These are phyloP conservation scores for Torymus texanus DNA, from an alignment of 2,888 invertebrate species.

Conservation along the genomic window DNA sequence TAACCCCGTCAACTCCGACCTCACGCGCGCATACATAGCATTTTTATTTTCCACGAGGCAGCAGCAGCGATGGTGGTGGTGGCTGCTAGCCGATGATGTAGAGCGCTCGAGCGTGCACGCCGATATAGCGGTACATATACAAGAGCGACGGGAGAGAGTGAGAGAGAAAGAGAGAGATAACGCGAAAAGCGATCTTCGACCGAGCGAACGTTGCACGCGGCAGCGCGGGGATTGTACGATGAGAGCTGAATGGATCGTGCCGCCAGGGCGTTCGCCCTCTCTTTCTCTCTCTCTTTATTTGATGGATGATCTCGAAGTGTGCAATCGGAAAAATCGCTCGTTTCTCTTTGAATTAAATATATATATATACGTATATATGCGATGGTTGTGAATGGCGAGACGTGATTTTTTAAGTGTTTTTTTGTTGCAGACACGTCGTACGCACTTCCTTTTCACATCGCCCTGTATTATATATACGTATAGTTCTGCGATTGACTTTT, in stretches of 20 bases:
- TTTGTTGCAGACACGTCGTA: no score
- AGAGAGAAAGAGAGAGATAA: slow-evolving; percentile 27
- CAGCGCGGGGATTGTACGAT: slow-evolving; percentile 1
- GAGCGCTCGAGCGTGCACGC: slow-evolving; percentile 20
- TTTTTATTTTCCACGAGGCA: slow-evolving; percentile 13
- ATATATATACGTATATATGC: no score
- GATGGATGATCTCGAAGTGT: slow-evolving; percentile 7
- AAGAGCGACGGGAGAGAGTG: not conserved
- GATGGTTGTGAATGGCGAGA: no score
- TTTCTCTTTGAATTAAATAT: no score
- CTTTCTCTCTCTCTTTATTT: slow-evolving; percentile 8
- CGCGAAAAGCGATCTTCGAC: slow-evolving; percentile 37
- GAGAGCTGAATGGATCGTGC: not conserved
- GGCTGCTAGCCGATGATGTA: slow-evolving; percentile 12
- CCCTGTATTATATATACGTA: no score
- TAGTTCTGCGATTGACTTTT: no score
- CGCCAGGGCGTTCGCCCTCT: not conserved
- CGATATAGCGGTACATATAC: not conserved
- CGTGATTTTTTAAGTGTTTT: no score
- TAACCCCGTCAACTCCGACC: slow-evolving; percentile 56
- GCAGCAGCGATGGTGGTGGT: no score
- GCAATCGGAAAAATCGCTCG: not conserved
- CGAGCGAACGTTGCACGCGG: not conserved
- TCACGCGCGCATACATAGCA: not conserved
- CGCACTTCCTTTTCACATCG: no score